These are phyloP conservation scores for Alectoris magna DNA, from an alignment of 2,797 vertebrate species.

Conservation along the genomic window DNA sequence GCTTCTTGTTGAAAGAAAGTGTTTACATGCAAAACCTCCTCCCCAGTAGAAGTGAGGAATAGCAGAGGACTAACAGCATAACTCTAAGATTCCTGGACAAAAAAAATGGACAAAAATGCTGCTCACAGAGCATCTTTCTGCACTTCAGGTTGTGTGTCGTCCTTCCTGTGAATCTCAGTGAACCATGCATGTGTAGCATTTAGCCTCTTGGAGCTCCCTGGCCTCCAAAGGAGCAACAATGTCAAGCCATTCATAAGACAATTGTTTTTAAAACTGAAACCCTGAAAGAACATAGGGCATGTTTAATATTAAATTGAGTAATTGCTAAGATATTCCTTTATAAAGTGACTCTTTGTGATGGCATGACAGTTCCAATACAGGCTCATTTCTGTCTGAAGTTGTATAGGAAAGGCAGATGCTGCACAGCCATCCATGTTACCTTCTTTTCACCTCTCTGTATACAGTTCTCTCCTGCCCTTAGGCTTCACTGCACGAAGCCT, in stretches of 20 bases:
- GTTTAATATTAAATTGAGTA: background rate
- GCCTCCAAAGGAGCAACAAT: background rate
- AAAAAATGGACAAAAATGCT: background rate
- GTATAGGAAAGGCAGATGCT: background rate
- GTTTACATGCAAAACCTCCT: background rate
- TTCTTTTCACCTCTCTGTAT: background rate
- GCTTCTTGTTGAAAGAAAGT: background rate
- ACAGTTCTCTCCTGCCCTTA: rapidly evolving
- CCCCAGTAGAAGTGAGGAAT: background rate
- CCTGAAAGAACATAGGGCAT: rapidly evolving
- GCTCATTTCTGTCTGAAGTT: background rate
- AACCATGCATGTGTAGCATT: background rate
- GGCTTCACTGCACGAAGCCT: background rate
- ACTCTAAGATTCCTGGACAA: background rate
- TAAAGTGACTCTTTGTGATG: background rate
- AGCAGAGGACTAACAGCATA: background rate
- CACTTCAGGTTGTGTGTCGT: background rate
- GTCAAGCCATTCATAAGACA: background rate
- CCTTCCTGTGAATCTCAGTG: background rate
- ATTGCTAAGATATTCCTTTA: background rate
- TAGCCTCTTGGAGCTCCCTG: background rate
- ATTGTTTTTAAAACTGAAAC: background rate
- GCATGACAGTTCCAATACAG: background rate
- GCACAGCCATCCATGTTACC: background rate
- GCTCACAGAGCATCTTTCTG: background rate